A percentile compares a stretch with the other conserved stretches of the same genome.
Evolutionary conservation across 2,113 vertebrate species (phyloP).

Genomic region (Lutjanus erythropterus): DNA sequence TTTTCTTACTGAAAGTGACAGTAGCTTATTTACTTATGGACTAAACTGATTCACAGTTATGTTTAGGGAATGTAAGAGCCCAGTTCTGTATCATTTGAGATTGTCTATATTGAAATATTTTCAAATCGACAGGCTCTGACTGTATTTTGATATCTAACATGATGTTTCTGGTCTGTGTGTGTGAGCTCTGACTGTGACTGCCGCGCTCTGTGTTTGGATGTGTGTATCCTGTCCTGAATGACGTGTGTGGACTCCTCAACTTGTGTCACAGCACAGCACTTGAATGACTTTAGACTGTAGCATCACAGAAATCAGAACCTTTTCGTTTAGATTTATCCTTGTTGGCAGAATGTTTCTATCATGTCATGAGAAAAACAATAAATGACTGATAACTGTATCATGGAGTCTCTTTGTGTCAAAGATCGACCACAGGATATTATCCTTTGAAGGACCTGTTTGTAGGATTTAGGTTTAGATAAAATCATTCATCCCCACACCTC

Average conservation of each 20-base stretch:
- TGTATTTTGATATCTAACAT: conserved; percentile 67
- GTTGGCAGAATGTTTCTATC: conserved; percentile 67
- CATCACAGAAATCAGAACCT: conserved; percentile 53
- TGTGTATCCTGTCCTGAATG: conserved; percentile 41
- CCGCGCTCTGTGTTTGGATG: conserved; percentile 43
- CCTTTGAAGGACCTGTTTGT: no score
- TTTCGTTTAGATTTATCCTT: conserved; percentile 27
- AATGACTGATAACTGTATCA: conserved; percentile 54
- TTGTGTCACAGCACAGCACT: conserved; percentile 63
- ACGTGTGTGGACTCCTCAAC: conserved; percentile 12
- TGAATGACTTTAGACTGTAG: conserved; percentile 74
- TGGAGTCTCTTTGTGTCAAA: conserved; percentile 37
- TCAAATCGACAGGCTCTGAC: conserved; percentile 58
- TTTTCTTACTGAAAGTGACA: conserved; percentile 16
- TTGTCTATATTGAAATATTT: conserved; percentile 61
- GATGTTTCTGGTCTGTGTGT: conserved; percentile 34
- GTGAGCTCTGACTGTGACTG: conserved; percentile 52
- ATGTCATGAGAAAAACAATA: conserved; percentile 72
- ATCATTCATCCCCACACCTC: no score
- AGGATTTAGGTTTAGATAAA: no score
- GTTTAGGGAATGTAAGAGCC: conserved; percentile 43
- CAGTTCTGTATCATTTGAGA: conserved; percentile 47
- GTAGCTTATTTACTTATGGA: conserved; percentile 7
- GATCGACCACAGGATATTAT: background rate
- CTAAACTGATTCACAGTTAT: background rate